These are phyloP conservation scores for Trachelus troglodyta DNA, from an alignment of 2,888 invertebrate species.

Conservation along the genomic window DNA sequence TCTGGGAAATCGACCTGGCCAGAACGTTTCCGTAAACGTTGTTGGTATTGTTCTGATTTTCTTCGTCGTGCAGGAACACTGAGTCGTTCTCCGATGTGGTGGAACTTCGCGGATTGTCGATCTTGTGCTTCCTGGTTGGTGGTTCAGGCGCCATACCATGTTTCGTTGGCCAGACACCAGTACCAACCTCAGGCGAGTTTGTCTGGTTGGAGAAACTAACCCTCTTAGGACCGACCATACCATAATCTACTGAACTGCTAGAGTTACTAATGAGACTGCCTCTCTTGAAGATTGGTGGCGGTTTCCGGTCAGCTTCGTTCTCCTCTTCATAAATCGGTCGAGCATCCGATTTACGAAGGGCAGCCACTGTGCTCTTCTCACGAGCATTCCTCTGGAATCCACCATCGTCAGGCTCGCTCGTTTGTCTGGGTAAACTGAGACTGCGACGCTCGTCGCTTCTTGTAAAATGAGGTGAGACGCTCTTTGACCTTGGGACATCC, in stretches of 20 bases:
- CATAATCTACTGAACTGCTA: slow-evolving; percentile 56
- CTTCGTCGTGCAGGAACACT: slow-evolving; percentile 31
- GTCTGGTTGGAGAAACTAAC: slow-evolving; percentile 68
- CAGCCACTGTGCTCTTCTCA: slow-evolving; percentile 17
- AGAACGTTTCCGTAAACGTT: slow-evolving; percentile 36
- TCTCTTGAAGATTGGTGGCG: slow-evolving; percentile 68
- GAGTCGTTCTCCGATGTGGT: slow-evolving; percentile 37
- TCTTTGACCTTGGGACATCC: slow-evolving; percentile 62
- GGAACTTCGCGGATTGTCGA: slow-evolving; percentile 39
- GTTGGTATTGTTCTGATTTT: slow-evolving; percentile 33
- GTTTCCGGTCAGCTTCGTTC: slow-evolving; percentile 32
- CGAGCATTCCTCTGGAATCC: slow-evolving; percentile 19
- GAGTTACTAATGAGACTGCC: slow-evolving; percentile 66
- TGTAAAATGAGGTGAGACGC: slow-evolving; percentile 64
- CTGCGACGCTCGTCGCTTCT: slow-evolving; percentile 61
- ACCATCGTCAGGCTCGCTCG: slow-evolving; percentile 26
- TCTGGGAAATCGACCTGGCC: slow-evolving; percentile 15
- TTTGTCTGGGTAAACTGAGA: slow-evolving; percentile 60
- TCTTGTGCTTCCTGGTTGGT: slow-evolving; percentile 53
- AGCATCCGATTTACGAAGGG: slow-evolving; percentile 26
- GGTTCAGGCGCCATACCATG: slow-evolving; percentile 64
- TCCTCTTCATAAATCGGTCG: slow-evolving; percentile 45
- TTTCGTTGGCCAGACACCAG: slow-evolving; percentile 67
- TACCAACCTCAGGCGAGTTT: slow-evolving; percentile 35
- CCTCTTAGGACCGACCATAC: slow-evolving; percentile 64